phyloP scores from a whole-genome alignment of 2,113 vertebrate genomes.

The Podilymbus podiceps region DNA sequence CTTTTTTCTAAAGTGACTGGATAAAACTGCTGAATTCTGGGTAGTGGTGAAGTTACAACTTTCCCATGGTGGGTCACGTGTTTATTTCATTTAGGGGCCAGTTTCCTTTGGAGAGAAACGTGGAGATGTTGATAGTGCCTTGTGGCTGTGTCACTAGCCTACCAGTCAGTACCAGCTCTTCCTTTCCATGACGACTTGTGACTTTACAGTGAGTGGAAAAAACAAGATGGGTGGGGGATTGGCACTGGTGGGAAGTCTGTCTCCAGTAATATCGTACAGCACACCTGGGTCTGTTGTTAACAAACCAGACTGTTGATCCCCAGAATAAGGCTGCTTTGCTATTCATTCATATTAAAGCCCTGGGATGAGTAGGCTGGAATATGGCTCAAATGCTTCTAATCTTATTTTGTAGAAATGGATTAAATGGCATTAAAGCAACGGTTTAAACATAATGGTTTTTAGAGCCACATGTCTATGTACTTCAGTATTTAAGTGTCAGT shows the following conservation, averaged over 20 bases:
- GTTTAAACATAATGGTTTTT: background rate
- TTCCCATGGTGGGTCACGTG: background rate
- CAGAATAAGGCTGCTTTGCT: background rate
- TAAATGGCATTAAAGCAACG: background rate
- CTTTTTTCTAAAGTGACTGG: background rate
- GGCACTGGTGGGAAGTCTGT: background rate
- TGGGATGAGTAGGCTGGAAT: background rate
- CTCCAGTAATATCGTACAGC: too few species aligned
- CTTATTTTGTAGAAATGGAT: background rate
- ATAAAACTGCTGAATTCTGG: background rate
- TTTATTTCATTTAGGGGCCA: background rate
- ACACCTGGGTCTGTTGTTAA: background rate
- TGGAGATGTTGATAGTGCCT: background rate
- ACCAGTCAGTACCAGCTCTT: background rate
- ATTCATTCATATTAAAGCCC: background rate
- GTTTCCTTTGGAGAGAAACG: background rate
- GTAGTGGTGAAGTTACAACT: background rate
- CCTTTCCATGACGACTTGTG: background rate
- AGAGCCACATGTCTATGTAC: background rate
- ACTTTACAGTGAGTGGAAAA: background rate
- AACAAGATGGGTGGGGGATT: background rate
- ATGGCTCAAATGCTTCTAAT: background rate
- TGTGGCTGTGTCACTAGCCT: background rate
- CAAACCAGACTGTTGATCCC: background rate
- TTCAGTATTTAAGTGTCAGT: background rate